Base-by-base conservation (phyloP, 1,140 invertebrate genomes). In the Neomicropteryx cornuta region DNA sequence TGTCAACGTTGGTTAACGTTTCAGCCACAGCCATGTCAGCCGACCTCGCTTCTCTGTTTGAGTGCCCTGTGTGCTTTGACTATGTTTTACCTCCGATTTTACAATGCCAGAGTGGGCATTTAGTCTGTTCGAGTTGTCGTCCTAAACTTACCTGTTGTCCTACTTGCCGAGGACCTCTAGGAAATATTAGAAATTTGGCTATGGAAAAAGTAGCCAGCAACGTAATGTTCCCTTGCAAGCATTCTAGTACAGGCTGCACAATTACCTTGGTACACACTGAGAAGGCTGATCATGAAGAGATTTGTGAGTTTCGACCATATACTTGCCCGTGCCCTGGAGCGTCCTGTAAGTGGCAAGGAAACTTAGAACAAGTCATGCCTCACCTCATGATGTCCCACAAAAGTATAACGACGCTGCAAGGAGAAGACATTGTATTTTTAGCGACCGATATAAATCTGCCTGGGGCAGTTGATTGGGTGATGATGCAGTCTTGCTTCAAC, bases 401-500 rank as follows among this genome's bases (percentile, higher is more conserved):
- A 70, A 97, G 92, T 50, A 99, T 99, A 46, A 99, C 97, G 3
- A 99, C 96, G 28, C 71, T 99, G 46, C 85, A 90, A 74, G 80
- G 85, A 10, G 96, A 99, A 69, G 97, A 99, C 59, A 99, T 99
- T 54, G 96, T 99, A 27, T 99, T 99, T 62, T 70, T 99, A 46
- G 97, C 96, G 2, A 99, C 97, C 27, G 97, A 99, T 67, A 99
- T 99, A 35, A 99, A 98, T 70, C 73, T 99, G 44, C 94, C 95
- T 33, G 97, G 97, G 40, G 97, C 96, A 38, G 97, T 99, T 2
- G 97, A 99, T 60, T 99, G 97, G 97, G 97, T 99, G 0, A 99
- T 99, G 96, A 98, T 99, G 94, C 96, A 99, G 60, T 95, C 91
- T 6, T 99, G 96, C 67, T 99, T 97, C 63, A 90, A 89, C 37